Percentiles rank a stretch among this genome's conserved stretches.
Evolutionary conservation across 2,888 invertebrate genomes (phyloP).

Genomic region (Caenorhabditis sulstoni): DNA sequence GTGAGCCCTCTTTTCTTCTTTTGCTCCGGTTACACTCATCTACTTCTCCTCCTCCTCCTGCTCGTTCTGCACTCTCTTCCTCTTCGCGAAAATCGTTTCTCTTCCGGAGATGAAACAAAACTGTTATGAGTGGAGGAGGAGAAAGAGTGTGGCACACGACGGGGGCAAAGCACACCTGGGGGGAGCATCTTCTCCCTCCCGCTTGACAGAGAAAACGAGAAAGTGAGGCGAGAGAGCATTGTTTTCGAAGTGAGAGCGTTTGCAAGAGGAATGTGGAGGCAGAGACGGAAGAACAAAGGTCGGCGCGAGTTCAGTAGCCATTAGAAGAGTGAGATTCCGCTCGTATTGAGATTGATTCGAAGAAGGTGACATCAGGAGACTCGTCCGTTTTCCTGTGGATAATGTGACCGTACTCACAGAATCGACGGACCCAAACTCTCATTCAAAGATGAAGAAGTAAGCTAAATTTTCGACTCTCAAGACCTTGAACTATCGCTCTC

Average conservation of each 20-base stretch:
- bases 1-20: too few species aligned
- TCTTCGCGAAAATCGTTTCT: constrained; percentile 1
- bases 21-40: too few species aligned
- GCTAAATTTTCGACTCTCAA: too few species aligned
- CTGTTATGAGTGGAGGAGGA: constrained; percentile 33
- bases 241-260: constrained; percentile 21
- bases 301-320: constrained; percentile 35
- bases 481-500: too few species aligned
- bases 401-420: too few species aligned
- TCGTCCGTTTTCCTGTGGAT: too few species aligned
- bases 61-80: neutral
- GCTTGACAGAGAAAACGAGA: neutral
- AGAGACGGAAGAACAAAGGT: constrained; percentile 36
- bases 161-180: constrained; percentile 48
- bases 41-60: too few species aligned
- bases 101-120: constrained; percentile 44
- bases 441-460: too few species aligned
- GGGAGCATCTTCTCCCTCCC: constrained; percentile 5
- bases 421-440: too few species aligned
- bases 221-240: neutral
- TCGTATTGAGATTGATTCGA: too few species aligned
- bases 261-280: constrained; percentile 22
- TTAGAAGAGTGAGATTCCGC: constrained; percentile 11
- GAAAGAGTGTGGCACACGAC: neutral
- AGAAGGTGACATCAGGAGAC: too few species aligned